These are phyloP conservation scores for Scophthalmus maximus DNA, from an alignment of 2,113 vertebrate species.

Conservation along the genomic window DNA sequence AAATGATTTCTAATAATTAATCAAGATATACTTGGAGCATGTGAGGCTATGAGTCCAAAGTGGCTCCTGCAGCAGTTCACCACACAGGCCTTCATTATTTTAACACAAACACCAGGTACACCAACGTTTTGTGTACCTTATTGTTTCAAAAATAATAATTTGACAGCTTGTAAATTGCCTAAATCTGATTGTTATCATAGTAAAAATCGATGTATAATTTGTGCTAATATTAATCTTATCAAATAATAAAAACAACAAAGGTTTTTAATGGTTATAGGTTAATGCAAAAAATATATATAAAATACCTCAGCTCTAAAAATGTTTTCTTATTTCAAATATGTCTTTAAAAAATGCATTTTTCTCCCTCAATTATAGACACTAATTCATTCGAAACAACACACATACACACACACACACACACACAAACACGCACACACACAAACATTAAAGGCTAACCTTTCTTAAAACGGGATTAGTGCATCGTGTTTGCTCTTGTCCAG, in stretches of 20 bases:
- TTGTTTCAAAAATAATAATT: background rate
- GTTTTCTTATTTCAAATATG: constrained; percentile 5
- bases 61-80: background rate
- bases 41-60: background rate
- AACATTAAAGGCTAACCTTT: constrained; percentile 58
- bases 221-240: background rate
- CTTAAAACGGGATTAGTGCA: constrained; percentile 57
- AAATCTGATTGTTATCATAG: background rate
- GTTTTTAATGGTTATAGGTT: background rate
- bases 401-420: constrained; percentile 9
- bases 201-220: background rate
- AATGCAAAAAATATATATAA: background rate
- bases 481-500: constrained; percentile 45
- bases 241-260: background rate
- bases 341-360: background rate
- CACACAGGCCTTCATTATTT: background rate
- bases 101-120: background rate
- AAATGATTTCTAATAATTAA: background rate
- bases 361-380: background rate
- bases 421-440: constrained; percentile 21
- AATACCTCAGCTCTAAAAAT: background rate
- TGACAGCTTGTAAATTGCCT: background rate
- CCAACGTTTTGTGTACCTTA: background rate
- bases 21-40: background rate
- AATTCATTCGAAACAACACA: constrained; percentile 25